phyloP scores from a whole-genome alignment of 2,113 vertebrate species.

The Tricholaema leucomelas region DNA sequence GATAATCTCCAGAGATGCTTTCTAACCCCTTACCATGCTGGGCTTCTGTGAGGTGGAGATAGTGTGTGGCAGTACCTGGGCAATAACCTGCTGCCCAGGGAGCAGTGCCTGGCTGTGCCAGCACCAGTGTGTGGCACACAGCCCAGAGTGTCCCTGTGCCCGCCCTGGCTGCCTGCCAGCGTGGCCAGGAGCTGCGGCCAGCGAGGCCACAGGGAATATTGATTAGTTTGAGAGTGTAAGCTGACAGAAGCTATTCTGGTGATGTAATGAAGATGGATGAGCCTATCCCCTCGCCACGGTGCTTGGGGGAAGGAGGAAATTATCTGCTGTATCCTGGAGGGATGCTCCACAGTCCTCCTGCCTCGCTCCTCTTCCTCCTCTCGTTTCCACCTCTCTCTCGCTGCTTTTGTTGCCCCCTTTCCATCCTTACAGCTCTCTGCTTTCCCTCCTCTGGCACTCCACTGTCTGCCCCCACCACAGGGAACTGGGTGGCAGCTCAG shows the following conservation, averaged over 20 bases:
- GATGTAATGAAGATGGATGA: slow-evolving; percentile 79
- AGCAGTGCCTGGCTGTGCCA: background rate
- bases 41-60: background rate
- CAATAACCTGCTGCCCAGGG: background rate
- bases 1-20: too few relatives aligned
- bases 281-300: background rate
- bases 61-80: background rate
- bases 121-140: background rate
- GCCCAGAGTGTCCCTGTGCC: background rate
- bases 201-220: slow-evolving; percentile 56
- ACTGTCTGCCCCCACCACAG: accelerated
- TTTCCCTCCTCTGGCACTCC: background rate
- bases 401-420: background rate
- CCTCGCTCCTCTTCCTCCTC: background rate
- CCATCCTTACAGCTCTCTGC: background rate
- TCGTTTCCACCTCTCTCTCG: background rate
- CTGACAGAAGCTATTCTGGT: slow-evolving; percentile 66
- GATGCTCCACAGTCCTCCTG: background rate
- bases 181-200: background rate
- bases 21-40: too few relatives aligned
- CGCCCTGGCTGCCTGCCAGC: background rate
- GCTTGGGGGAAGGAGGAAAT: slow-evolving; percentile 44
- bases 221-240: slow-evolving; percentile 69
- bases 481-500: background rate
- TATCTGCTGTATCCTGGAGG: slow-evolving; percentile 22